Percentiles rank a stretch among this genome's conserved stretches.
phyloP scores from a whole-genome alignment of 2,888 invertebrate genomes.

The Drosophila paranaensis region DNA sequence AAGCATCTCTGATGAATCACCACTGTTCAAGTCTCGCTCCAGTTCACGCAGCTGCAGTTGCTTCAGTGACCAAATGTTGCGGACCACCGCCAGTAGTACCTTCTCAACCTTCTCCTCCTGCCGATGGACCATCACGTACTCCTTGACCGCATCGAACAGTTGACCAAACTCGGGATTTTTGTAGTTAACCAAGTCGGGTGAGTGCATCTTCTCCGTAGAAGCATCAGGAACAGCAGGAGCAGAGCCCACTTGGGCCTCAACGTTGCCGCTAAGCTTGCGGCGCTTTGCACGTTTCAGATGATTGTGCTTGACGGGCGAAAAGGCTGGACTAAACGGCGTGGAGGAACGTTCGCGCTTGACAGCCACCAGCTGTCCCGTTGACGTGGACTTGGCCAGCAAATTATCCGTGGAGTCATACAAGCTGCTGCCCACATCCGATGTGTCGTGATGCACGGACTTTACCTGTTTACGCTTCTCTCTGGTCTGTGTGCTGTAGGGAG shows the following conservation, averaged over 20 bases:
- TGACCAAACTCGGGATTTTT: slow-evolving; percentile 73
- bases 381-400: slow-evolving; percentile 51
- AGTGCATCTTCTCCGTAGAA: slow-evolving; percentile 43
- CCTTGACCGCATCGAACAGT: slow-evolving; percentile 74
- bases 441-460: slow-evolving; percentile 47
- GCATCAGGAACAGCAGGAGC: background rate
- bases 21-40: slow-evolving; percentile 54
- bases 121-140: slow-evolving; percentile 74
- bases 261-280: slow-evolving; percentile 69
- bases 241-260: slow-evolving; percentile 34
- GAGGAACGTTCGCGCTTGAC: slow-evolving; percentile 81
- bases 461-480: slow-evolving; percentile 54
- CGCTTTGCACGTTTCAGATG: slow-evolving; percentile 67
- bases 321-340: slow-evolving; percentile 82
- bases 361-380: slow-evolving; percentile 14
- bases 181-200: slow-evolving; percentile 38
- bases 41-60: slow-evolving; percentile 67
- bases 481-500: slow-evolving; percentile 44
- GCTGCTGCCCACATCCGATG: slow-evolving; percentile 82
- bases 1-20: slow-evolving; percentile 30
- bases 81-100: slow-evolving; percentile 71
- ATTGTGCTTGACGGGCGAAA: slow-evolving; percentile 75
- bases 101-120: slow-evolving; percentile 72
- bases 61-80: slow-evolving; percentile 81
- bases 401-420: slow-evolving; percentile 80